These are phyloP conservation scores for Agonopterix heracliana DNA, from an alignment of 2,888 invertebrate species.

Conservation along the genomic window DNA sequence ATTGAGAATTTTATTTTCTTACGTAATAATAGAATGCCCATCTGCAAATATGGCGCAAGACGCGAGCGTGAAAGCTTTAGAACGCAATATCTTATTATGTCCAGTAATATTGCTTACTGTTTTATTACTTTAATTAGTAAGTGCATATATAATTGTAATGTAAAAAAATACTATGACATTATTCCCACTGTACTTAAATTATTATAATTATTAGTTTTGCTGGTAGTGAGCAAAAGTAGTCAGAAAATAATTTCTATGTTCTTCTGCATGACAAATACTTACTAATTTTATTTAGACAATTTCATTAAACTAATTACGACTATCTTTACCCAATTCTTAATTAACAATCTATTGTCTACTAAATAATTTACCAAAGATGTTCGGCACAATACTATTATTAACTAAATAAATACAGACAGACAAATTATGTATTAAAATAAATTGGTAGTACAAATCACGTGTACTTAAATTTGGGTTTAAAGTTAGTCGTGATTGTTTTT, in stretches of 20 bases:
- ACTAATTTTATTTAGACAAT: slow-evolving; percentile 26
- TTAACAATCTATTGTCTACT: slow-evolving; percentile 12
- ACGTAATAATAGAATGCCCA: slow-evolving; percentile 66
- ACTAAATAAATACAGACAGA: not conserved
- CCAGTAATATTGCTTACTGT: not conserved
- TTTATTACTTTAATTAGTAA: slow-evolving; percentile 8
- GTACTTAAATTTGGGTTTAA: not conserved
- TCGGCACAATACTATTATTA: not conserved
- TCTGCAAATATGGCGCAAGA: slow-evolving; percentile 72
- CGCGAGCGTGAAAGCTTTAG: slow-evolving; percentile 39
- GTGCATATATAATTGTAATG: slow-evolving; percentile 13
- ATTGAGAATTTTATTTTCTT: slow-evolving; percentile 76
- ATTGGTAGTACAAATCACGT: not conserved
- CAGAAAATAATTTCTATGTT: slow-evolving; percentile 26
- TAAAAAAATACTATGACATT: slow-evolving; percentile 19
- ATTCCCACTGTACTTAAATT: slow-evolving; percentile 46
- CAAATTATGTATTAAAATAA: not conserved
- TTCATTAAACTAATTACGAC: slow-evolving; percentile 38
- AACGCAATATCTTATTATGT: slow-evolving; percentile 28
- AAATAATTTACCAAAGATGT: slow-evolving; percentile 20
- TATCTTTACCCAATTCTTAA: slow-evolving; percentile 17
- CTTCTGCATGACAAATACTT: slow-evolving; percentile 42
- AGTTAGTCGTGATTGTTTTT: slow-evolving; percentile 16
- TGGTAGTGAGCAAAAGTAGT: slow-evolving; percentile 8
- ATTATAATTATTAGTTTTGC: slow-evolving; percentile 8